Conservation (phyloP, 2,888 invertebrate genomes). For the Cistogaster globosa region DNA sequence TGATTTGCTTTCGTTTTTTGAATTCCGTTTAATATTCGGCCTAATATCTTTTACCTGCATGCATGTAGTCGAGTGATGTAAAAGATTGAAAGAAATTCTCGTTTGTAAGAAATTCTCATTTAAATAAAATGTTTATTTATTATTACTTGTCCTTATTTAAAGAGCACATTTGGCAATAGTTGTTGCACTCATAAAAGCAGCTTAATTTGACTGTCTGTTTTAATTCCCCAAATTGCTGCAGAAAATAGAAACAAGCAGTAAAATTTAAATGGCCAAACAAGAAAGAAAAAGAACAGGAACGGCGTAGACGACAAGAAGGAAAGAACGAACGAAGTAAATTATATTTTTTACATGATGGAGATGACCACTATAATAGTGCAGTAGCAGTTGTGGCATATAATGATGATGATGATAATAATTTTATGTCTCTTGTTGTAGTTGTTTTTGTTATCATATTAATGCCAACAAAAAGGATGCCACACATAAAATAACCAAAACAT, state of each 20-base stretch:
- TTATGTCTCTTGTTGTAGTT: slow-evolving; percentile 24
- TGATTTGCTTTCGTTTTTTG: too few relatives aligned
- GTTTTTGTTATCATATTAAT: slow-evolving; percentile 57
- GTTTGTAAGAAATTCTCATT: too few relatives aligned
- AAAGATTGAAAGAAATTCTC: too few relatives aligned
- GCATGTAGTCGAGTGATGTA: too few relatives aligned
- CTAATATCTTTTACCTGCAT: too few relatives aligned
- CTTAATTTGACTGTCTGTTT: slow-evolving; percentile 7
- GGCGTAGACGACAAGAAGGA: background rate
- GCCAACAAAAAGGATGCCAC: slow-evolving; percentile 67
- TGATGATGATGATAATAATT: slow-evolving; percentile 6
- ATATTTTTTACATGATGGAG: slow-evolving; percentile 60
- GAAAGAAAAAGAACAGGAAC: background rate
- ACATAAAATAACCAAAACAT: slow-evolving; percentile 69
- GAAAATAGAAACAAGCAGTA: slow-evolving; percentile 41
- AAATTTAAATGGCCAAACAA: slow-evolving; percentile 36
- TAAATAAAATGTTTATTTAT: background rate
- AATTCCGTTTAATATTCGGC: too few relatives aligned
- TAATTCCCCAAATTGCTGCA: slow-evolving; percentile 50
- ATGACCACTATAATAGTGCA: slow-evolving; percentile 56
- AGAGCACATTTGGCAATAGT: slow-evolving; percentile 10
- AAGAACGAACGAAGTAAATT: slow-evolving; percentile 48
- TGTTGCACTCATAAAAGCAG: slow-evolving; percentile 25
- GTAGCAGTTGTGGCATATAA: slow-evolving; percentile 19
- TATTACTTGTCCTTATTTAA: slow-evolving; percentile 17